phyloP scores from a whole-genome alignment of 2,888 invertebrate genomes.

The Rhorus exstirpatorius region DNA sequence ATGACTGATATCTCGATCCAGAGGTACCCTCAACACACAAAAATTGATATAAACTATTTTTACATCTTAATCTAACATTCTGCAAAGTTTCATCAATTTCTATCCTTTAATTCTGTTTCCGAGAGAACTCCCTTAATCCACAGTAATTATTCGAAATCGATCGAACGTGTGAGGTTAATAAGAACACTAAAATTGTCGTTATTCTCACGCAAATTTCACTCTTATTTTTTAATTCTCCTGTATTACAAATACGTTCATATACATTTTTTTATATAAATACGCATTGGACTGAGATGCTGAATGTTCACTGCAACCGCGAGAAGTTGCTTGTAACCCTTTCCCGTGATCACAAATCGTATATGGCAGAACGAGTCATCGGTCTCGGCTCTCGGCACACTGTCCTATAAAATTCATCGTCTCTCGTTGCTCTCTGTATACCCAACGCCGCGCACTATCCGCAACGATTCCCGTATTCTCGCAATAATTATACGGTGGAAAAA shows the following conservation, averaged over 20 bases:
- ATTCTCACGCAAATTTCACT: not conserved
- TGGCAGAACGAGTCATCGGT: constrained; percentile 72
- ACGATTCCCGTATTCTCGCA: not conserved
- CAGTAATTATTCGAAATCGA: too few species aligned
- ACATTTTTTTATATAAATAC: not conserved
- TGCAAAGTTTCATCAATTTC: too few species aligned
- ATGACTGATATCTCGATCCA: too few species aligned
- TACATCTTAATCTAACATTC: too few species aligned
- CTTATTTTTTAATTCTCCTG: not conserved
- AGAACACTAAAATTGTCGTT: not conserved
- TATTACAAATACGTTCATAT: not conserved
- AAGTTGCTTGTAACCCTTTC: constrained; percentile 62
- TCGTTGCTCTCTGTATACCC: not conserved
- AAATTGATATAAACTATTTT: too few species aligned
- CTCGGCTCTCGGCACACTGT: constrained; percentile 70
- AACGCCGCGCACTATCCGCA: not conserved
- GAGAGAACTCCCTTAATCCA: too few species aligned
- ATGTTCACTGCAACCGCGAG: constrained; percentile 18
- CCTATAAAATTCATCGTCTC: constrained; percentile 70
- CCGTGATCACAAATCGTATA: constrained; percentile 72
- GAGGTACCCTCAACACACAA: too few species aligned
- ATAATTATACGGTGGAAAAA: constrained; percentile 21
- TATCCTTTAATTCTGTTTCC: too few species aligned
- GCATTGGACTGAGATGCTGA: not conserved
- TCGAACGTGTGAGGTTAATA: too few species aligned